A percentile compares a stretch with the other conserved stretches of the same genome.
phyloP scores from a whole-genome alignment of 2,888 invertebrate genomes.

The Synanthedon myopaeformis region DNA sequence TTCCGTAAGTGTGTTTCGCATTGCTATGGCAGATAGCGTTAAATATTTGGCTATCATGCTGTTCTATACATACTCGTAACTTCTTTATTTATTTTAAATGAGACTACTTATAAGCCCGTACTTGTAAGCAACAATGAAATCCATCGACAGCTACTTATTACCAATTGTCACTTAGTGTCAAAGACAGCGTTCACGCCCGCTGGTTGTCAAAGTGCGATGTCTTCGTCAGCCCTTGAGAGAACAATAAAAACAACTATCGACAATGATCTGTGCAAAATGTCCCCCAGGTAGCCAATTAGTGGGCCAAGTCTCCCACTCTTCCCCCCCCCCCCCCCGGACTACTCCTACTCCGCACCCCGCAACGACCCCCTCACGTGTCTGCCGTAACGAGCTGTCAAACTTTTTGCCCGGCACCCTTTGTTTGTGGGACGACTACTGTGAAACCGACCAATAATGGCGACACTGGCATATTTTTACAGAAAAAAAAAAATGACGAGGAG shows the following conservation, averaged over 20 bases:
- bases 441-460: not conserved
- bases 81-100: too few relatives aligned
- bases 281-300: slow-evolving; percentile 54
- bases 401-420: slow-evolving; percentile 45
- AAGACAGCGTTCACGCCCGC: not conserved
- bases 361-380: slow-evolving; percentile 6
- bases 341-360: not conserved
- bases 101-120: too few relatives aligned
- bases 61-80: too few relatives aligned
- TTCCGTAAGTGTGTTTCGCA: too few relatives aligned
- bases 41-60: too few relatives aligned
- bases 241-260: slow-evolving; percentile 1
- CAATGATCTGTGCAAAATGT: not conserved
- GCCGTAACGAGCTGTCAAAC: slow-evolving; percentile 55
- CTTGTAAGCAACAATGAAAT: too few relatives aligned
- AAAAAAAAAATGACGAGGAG: not conserved
- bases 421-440: slow-evolving; percentile 14
- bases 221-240: not conserved
- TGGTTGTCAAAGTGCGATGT: not conserved
- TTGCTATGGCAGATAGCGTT: too few relatives aligned
- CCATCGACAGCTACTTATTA: not conserved
- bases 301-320: slow-evolving; percentile 1
- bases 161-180: not conserved
- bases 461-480: slow-evolving; percentile 1
- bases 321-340: not conserved